These are phyloP conservation scores for Acanthis flammea DNA, from an alignment of 2,797 vertebrate genomes.

Conservation along the genomic window DNA sequence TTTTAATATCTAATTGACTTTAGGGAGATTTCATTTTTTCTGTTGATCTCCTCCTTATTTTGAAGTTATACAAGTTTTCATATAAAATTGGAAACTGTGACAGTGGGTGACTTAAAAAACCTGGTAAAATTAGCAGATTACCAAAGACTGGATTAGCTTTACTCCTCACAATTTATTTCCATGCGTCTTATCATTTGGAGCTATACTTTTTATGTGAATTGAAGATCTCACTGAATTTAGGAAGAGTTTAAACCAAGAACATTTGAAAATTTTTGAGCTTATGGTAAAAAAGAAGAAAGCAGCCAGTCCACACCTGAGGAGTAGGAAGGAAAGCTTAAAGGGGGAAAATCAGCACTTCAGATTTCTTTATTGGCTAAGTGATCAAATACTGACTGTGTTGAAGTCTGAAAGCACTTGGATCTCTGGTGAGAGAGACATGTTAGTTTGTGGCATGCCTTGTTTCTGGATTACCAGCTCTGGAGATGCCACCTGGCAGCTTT, in stretches of 20 bases:
- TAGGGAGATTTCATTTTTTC: not conserved
- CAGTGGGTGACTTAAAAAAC: not conserved
- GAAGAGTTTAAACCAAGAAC: not conserved
- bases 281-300: not conserved
- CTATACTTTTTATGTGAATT: not conserved
- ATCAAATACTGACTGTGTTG: not conserved
- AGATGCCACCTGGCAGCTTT: not conserved
- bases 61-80: not conserved
- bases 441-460: not conserved
- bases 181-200: not conserved
- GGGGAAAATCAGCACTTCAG: accelerated
- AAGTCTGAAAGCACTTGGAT: not conserved
- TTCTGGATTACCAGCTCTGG: not conserved
- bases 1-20: not conserved
- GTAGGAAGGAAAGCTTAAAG: not conserved
- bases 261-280: not conserved
- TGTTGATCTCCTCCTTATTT: not conserved
- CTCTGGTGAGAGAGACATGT: not conserved
- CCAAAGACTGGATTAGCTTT: not conserved
- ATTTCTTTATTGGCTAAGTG: not conserved
- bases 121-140: not conserved
- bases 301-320: not conserved
- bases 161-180: not conserved
- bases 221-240: not conserved
- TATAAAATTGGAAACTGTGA: not conserved